Percentiles rank a stretch among this genome's conserved stretches.
phyloP scores from a whole-genome alignment of 2,797 vertebrate genomes.

The Parotocinclus haroldoi region DNA sequence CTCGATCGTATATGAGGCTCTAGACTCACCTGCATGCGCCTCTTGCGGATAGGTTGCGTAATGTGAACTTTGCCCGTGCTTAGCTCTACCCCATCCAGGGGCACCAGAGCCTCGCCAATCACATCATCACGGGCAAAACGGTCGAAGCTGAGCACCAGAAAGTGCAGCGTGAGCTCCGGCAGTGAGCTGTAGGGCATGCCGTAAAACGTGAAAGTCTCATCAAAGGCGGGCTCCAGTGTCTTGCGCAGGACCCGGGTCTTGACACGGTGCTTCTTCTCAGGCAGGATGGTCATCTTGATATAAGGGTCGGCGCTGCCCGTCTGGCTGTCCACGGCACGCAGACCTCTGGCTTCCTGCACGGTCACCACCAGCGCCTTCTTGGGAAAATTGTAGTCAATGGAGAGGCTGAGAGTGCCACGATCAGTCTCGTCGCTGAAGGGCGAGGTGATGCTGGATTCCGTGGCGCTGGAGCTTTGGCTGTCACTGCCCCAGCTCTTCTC shows the following conservation, averaged over 20 bases:
- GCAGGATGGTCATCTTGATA: slow-evolving; percentile 96
- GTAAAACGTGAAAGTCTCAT: slow-evolving; percentile 98
- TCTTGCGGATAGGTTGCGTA: slow-evolving; percentile 87
- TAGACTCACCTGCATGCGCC: slow-evolving; percentile 85
- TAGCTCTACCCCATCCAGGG: slow-evolving; percentile 86
- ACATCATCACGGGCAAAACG: slow-evolving; percentile 93
- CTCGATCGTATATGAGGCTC: too few species aligned
- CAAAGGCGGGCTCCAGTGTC: slow-evolving; percentile 89
- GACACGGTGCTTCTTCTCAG: slow-evolving; percentile 92
- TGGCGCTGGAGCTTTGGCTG: slow-evolving; percentile 69
- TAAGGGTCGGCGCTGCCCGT: slow-evolving; percentile 88
- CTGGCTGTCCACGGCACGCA: slow-evolving; percentile 87
- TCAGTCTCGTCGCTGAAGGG: slow-evolving; percentile 77
- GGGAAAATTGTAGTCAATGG: slow-evolving; percentile 95
- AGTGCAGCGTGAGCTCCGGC: slow-evolving; percentile 90
- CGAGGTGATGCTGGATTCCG: slow-evolving; percentile 76
- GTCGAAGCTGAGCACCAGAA: slow-evolving; percentile 94
- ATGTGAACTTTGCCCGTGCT: slow-evolving; percentile 91
- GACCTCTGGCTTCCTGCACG: slow-evolving; percentile 84
- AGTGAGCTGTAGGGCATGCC: slow-evolving; percentile 91
- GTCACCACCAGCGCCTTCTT: slow-evolving; percentile 96
- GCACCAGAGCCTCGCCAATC: slow-evolving; percentile 92
- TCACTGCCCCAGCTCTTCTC: slow-evolving; percentile 79
- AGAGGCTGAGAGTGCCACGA: slow-evolving; percentile 84
- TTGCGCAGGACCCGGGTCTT: slow-evolving; percentile 94